Conservation (phyloP, 2,113 vertebrate species). For the Ascaphus truei region DNA sequence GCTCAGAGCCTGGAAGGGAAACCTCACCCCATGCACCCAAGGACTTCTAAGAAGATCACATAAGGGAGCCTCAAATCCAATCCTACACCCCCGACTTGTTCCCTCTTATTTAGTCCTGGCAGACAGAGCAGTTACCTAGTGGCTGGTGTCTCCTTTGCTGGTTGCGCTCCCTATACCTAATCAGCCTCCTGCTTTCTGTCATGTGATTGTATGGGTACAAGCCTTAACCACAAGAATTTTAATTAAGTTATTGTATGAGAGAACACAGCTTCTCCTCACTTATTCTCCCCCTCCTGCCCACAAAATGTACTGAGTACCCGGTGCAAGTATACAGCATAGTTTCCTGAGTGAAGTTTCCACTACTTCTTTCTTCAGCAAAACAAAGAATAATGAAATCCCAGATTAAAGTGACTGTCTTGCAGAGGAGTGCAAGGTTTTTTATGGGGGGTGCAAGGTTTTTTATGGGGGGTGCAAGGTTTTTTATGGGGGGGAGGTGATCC, state of each 20-base stretch:
- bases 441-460: no score
- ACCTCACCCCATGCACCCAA: slow-evolving; percentile 3
- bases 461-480: no score
- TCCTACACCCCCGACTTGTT: background rate
- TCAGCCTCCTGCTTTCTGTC: background rate
- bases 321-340: no score
- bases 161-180: background rate
- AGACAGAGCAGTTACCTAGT: background rate
- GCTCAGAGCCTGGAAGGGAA: background rate
- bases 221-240: background rate
- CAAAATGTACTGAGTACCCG: no score
- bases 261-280: background rate
- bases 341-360: no score
- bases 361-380: no score
- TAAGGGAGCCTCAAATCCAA: background rate
- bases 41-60: slow-evolving; percentile 2
- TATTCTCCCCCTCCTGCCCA: background rate
- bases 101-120: background rate
- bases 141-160: background rate
- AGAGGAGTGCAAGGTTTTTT: no score
- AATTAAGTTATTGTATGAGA: background rate
- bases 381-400: no score
- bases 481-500: no score
- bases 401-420: no score
- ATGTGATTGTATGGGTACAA: slow-evolving; percentile 1